Conservation (phyloP, 2,888 invertebrate species). For the Nomada hirtipes region DNA sequence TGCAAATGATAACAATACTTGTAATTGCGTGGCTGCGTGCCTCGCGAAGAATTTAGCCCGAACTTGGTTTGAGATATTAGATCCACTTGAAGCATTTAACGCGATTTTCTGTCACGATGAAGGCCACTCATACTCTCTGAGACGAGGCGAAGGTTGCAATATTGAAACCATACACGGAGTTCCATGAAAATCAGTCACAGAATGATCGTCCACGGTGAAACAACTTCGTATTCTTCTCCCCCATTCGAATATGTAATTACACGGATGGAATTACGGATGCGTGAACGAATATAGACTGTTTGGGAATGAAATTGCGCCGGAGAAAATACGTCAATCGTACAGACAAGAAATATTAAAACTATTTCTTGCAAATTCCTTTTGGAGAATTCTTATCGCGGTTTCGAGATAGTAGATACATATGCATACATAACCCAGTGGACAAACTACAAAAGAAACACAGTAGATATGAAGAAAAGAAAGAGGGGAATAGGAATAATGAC, state of each 20-base stretch:
- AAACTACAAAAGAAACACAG: neutral
- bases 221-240: neutral
- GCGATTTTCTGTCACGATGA: slow-evolving; percentile 57
- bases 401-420: neutral
- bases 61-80: slow-evolving; percentile 54
- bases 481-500: neutral
- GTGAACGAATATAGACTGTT: neutral
- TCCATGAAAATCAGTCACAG: neutral
- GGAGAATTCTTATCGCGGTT: slow-evolving; percentile 3
- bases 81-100: slow-evolving; percentile 65
- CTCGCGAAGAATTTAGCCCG: slow-evolving; percentile 40
- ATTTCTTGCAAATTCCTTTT: neutral
- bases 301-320: neutral
- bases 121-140: slow-evolving; percentile 39
- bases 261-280: neutral
- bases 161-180: slow-evolving; percentile 3
- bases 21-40: slow-evolving; percentile 10
- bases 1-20: slow-evolving; percentile 8
- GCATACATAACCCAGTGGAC: neutral
- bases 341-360: neutral
- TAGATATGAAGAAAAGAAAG: neutral
- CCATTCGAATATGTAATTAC: neutral
- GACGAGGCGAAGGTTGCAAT: slow-evolving; percentile 26
- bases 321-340: neutral
- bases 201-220: neutral